Evolutionary conservation across 2,113 vertebrate genomes (phyloP).

Genomic region (Hydrolagus affinis): DNA sequence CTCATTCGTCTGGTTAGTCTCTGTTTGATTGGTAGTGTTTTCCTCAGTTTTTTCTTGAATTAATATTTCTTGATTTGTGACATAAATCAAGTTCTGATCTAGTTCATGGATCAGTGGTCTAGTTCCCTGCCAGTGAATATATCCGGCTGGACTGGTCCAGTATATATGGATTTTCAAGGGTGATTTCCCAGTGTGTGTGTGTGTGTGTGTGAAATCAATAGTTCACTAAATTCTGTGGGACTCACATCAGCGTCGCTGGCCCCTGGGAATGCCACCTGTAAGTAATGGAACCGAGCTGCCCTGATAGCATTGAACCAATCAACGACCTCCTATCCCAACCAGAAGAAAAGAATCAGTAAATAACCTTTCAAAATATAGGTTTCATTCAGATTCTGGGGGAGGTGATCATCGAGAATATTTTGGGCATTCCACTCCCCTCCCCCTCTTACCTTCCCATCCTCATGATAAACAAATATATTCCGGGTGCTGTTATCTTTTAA

Average conservation of each 20-base stretch:
- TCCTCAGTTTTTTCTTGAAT: too few relatives aligned
- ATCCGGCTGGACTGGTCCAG: too few relatives aligned
- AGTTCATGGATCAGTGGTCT: too few relatives aligned
- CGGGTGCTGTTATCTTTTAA: conserved; percentile 92
- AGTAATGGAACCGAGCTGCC: conserved; percentile 84
- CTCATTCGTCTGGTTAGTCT: too few relatives aligned
- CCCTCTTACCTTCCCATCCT: conserved; percentile 83
- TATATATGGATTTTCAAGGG: too few relatives aligned
- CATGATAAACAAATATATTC: conserved; percentile 91
- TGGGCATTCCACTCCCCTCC: not conserved
- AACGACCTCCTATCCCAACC: conserved; percentile 70
- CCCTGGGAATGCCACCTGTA: conserved; percentile 90
- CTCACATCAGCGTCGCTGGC: conserved; percentile 75
- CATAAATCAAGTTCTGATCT: too few relatives aligned
- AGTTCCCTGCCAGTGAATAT: too few relatives aligned
- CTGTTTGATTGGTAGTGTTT: too few relatives aligned
- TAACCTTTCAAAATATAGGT: too few relatives aligned
- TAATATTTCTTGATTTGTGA: too few relatives aligned
- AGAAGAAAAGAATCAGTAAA: conserved; percentile 23
- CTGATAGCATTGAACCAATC: conserved; percentile 93
- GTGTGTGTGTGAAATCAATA: too few relatives aligned
- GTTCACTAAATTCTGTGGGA: conserved; percentile 32
- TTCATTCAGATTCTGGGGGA: not conserved
- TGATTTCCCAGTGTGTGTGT: too few relatives aligned
- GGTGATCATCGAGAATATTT: not conserved